Evolutionary conservation across 2,797 vertebrate species (phyloP), one percentile per base, ranked within the genome.

Genomic region (Lophius americanus): DNA sequence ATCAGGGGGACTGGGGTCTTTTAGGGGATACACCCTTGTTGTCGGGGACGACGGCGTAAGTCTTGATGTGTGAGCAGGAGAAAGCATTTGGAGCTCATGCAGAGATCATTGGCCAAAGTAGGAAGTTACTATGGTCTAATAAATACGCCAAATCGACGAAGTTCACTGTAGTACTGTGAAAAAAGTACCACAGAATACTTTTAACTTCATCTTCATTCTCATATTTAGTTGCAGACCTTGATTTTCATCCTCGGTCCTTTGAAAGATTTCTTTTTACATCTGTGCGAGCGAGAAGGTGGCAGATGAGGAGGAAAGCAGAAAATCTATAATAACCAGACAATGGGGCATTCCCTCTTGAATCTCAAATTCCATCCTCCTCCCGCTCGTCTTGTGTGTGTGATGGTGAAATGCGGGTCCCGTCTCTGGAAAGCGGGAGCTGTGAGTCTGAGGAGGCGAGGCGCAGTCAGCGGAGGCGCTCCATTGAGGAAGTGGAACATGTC

Each of bases 401-500:
- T 23, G 23, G 23, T 3, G 46, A 71, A 66, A 63, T 42, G 39
- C 51, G 8, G 70, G 72, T 32, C 66, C 36, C 50, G 68, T 70
- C 81, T 82, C 59, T 78, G 49, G 68, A 23, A 79, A 76, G 80
- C 81, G 58, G 79, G 63, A 53, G 75, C 67, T 52, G 76, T 10
- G 54, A 61, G 75, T 58, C 53, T 3, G 51, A 67, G 56, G 66
- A 81, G 80, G 81, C 78, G 78, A 84, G 81, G 69, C 6, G 44
- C 61, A 67, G 76, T 84, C 80, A 73, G 84, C 68, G 75, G 77
- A 84, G 74, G 50, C 44, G 55, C 69, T 81, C 73, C 70, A 59
- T 64, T 56, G 68, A 89, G 77, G 83, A 83, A 80, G 85, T 64
- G 68, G 70, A 72, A 85, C 85, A 68, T 88, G 88, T 91, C 83